Base-by-base conservation (phyloP, 64 coral and sea anemone species). In the Acropora tenuis region DNA sequence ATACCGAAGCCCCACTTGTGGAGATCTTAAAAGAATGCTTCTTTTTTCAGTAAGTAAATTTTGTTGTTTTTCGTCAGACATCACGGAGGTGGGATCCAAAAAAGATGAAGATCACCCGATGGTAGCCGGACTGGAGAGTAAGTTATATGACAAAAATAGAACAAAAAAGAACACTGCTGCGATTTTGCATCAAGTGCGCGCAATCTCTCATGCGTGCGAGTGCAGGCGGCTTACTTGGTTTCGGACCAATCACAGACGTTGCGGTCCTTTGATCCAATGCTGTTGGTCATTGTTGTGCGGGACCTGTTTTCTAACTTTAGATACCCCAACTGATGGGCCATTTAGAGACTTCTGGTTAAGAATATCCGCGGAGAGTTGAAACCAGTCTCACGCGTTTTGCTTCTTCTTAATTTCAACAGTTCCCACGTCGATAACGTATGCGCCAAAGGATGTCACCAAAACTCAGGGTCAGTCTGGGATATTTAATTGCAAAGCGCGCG, bases 401-500 rank as follows among this genome's bases (percentile, higher is more conserved):
- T 44, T 69, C 48, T 6, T 67, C 17, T 18, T 50, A 13, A 43
- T 41, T 91, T 41, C 66, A 72, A 41, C 50, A 98, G 96, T 95
- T 44, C 97, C 97, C 15, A 91, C 94, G 16, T 42, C 95, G 43
- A 95, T 95, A 49, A 89, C 95, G 1, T 88, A 96, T 8, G 61
- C 89, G 1, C 94, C 97, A n/a, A 90, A 84, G 53, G 95, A 97
- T 9, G 12, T 90, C 8, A 85, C 40, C 59, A 52, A 78, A 10
- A 85, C 80, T 15, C 97, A 99, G 86, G 88, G 91, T 20, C 40
- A 91, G 47, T 89, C 88, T 0, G 94, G 88, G 20, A 93, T 99
- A 16, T 93, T 99, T 58, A 78, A 91, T 60, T 99, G 97, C 88
- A 93, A 93, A 47, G 97, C 97, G 43, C 94, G 97, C 46, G 97